Evolutionary conservation across 2,888 invertebrate species (phyloP).

Genomic region (Pelosia muscerda): DNA sequence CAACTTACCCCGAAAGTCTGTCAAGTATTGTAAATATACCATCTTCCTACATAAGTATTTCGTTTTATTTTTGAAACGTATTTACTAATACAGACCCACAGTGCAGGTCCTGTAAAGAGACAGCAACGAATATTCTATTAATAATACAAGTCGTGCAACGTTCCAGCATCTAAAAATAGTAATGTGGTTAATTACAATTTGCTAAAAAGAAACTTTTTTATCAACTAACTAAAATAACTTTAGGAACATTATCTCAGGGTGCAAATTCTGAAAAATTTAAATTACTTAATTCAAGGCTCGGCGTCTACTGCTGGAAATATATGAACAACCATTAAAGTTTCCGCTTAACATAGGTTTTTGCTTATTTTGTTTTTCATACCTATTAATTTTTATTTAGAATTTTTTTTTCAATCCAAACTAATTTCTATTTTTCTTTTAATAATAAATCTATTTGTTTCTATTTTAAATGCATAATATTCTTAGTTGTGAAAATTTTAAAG

Average conservation of each 20-base stretch:
- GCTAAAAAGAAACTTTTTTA: background rate
- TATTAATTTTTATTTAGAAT: background rate
- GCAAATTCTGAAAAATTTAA: background rate
- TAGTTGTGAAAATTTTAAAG: too few species aligned
- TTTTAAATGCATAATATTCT: too few species aligned
- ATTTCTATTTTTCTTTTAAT: too few species aligned
- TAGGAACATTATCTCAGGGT: background rate
- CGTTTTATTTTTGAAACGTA: too few species aligned
- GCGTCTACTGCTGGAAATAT: conserved; percentile 45
- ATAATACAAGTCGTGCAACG: background rate
- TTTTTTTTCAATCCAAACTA: too few species aligned
- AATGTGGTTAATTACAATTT: background rate
- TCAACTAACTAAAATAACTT: background rate
- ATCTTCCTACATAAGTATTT: too few species aligned
- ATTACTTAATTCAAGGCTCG: background rate
- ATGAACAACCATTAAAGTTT: conserved; percentile 55
- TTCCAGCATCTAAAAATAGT: background rate
- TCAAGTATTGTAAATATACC: too few species aligned
- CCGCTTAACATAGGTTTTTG: conserved; percentile 38
- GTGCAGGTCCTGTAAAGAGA: background rate
- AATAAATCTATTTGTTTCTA: too few species aligned
- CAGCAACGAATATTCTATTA: background rate
- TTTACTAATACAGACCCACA: background rate
- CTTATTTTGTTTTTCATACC: conserved; percentile 5
- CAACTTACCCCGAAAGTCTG: too few species aligned